Evolutionary conservation across 2,888 invertebrate species (phyloP), one percentile per base, ranked within the genome.

Genomic region (Arge pagana): DNA sequence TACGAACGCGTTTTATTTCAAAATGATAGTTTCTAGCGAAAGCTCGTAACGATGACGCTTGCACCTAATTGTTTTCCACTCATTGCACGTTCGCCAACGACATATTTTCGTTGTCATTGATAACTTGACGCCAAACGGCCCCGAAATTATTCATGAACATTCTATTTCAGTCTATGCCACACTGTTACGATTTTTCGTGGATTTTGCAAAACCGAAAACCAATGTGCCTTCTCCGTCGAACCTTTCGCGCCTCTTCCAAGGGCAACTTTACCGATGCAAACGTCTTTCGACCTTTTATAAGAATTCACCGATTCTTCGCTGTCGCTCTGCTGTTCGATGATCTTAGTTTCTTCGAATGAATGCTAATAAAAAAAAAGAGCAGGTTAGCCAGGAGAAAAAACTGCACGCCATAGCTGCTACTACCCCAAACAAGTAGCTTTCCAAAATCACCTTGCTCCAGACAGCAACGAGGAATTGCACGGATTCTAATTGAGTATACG

Each of bases 181-280:
- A 72, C 69, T 1, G 72, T 74, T 3, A 76, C 72, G n/a, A 76
- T 67, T 56, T 74, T 75, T 48, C 77, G 62, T 1, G 76, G 76
- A 60, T 73, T 76, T 55, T 76, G 74, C 10, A 76, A 56, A 1
- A 76, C 68, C 2, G 76, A 73, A 49, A 75, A 72, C 77, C 77
- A 77, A 43, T 77, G 77, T 2, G 74, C 52, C 24, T 72, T 65
- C 48, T 75, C 74, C 0, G 69, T 71, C 4, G 68, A 59, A 11
- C 72, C 75, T 26, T 72, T 67, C 1, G 76, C 77, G n/a, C 74
- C 72, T 54, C 73, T 74, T 13, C 77, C 77, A 18, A 77, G 60
- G 4, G 75, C 75, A 1, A 77, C 68, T 63, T 76, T 77, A 1
- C 77, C 77, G 13, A 77, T 61, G 23, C 50, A 67, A 45, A 68